Conservation (phyloP, 2,797 vertebrate genomes). For the Yasuhikotakia modesta region DNA sequence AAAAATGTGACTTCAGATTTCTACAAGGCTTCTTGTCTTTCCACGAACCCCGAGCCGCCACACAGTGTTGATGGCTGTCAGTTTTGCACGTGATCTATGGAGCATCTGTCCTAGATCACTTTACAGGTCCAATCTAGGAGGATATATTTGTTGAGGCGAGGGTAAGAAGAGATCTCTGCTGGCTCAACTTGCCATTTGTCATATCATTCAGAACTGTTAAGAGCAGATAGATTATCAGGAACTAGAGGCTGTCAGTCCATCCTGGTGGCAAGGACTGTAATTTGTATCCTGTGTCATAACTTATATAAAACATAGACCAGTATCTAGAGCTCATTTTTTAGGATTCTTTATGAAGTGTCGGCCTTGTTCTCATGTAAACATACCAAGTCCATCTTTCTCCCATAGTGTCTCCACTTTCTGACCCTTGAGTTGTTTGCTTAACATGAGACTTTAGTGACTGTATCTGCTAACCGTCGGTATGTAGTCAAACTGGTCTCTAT, state of each 20-base stretch:
- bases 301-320: neutral
- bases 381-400: neutral
- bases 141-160: conserved; percentile 33
- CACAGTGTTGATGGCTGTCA: conserved; percentile 15
- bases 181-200: conserved; percentile 21
- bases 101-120: conserved; percentile 46
- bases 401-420: neutral
- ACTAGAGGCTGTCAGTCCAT: conserved; percentile 12
- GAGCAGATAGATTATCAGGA: conserved; percentile 18
- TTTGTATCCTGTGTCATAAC: neutral
- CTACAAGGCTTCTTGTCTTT: conserved; percentile 5
- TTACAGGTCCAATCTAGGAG: conserved; percentile 36
- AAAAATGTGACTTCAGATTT: conserved; percentile 1
- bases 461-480: neutral
- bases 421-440: too few species aligned
- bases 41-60: neutral
- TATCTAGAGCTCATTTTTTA: neutral
- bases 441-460: neutral
- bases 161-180: conserved; percentile 21
- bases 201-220: conserved; percentile 3
- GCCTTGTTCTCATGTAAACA: conserved; percentile 12
- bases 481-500: neutral
- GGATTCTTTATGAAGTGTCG: neutral
- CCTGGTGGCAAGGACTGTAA: neutral
- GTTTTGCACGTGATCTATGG: conserved; percentile 41